Percentiles rank a stretch among this genome's conserved stretches.
Evolutionary conservation across 2,113 vertebrate species (phyloP).

Genomic region (Actenoides lindsayi): DNA sequence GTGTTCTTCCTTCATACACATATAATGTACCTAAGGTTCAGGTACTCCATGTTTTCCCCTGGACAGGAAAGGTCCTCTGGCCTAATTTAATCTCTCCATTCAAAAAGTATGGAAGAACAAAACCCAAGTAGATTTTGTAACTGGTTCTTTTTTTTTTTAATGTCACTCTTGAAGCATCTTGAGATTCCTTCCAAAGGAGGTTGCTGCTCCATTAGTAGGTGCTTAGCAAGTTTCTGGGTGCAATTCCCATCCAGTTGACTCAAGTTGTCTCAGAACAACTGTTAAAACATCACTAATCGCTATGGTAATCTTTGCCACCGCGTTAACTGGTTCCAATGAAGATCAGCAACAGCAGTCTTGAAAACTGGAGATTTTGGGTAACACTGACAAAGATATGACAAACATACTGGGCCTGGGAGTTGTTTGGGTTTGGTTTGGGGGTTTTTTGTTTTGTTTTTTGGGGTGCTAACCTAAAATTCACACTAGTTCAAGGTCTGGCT

Average conservation of each 20-base stretch:
- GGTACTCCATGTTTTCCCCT: background rate
- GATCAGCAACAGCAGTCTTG: background rate
- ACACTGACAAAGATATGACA: background rate
- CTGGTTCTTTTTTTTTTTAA: background rate
- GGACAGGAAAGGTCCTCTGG: background rate
- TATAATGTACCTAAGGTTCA: background rate
- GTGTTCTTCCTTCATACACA: background rate
- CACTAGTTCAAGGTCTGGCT: background rate
- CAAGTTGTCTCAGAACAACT: background rate
- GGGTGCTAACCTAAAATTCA: background rate
- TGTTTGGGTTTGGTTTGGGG: background rate
- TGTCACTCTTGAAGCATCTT: background rate
- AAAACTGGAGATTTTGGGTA: background rate
- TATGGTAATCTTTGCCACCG: background rate
- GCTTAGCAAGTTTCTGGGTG: background rate
- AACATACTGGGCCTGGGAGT: background rate
- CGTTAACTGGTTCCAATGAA: background rate
- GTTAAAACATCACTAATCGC: background rate
- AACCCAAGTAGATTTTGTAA: background rate
- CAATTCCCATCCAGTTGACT: background rate
- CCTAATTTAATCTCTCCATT: background rate
- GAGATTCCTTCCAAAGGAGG: background rate
- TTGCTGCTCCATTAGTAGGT: background rate
- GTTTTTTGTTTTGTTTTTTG: rapidly evolving
- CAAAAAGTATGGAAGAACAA: background rate